Percentiles rank a stretch among this genome's conserved stretches.
These are phyloP conservation scores for Squalus acanthias DNA, from an alignment of 2,797 vertebrate genomes.

Conservation along the genomic window DNA sequence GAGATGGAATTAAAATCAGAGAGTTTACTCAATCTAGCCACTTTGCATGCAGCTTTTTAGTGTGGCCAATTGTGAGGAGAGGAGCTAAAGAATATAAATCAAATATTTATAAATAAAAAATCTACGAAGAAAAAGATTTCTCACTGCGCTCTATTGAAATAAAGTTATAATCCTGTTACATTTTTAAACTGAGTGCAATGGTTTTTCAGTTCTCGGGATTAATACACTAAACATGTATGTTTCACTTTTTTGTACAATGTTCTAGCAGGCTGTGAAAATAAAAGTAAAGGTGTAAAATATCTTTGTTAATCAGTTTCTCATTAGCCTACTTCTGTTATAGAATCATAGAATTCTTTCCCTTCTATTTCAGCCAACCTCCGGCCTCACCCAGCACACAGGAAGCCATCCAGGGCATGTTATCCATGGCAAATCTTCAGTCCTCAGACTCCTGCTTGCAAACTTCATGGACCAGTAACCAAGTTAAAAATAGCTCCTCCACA, in stretches of 20 bases:
- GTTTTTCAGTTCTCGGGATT: not conserved
- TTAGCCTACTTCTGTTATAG: not conserved
- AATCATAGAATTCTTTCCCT: conserved; percentile 35
- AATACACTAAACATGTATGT: not conserved
- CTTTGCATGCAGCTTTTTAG: not conserved
- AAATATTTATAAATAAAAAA: not conserved
- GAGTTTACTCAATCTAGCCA: not conserved
- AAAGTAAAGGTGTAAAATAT: not conserved
- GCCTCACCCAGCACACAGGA: conserved; percentile 98
- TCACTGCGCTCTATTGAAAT: not conserved
- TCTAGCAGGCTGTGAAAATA: not conserved
- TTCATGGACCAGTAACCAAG: conserved; percentile 78
- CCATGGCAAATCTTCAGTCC: conserved; percentile 96
- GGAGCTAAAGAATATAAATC: not conserved
- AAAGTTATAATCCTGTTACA: not conserved
- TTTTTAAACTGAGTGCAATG: not conserved
- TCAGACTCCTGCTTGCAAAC: conserved; percentile 86
- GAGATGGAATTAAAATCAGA: not conserved
- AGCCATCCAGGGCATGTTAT: conserved; percentile 99
- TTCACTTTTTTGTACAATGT: not conserved
- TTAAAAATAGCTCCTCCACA: conserved; percentile 73
- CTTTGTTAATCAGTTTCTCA: not conserved
- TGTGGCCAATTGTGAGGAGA: not conserved
- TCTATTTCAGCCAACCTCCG: conserved; percentile 80
- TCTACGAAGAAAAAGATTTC: not conserved